A percentile compares a stretch with the other conserved stretches of the same genome.
Evolutionary conservation across 2,113 vertebrate species (phyloP).

Genomic region (Gasterosteus nipponicus): DNA sequence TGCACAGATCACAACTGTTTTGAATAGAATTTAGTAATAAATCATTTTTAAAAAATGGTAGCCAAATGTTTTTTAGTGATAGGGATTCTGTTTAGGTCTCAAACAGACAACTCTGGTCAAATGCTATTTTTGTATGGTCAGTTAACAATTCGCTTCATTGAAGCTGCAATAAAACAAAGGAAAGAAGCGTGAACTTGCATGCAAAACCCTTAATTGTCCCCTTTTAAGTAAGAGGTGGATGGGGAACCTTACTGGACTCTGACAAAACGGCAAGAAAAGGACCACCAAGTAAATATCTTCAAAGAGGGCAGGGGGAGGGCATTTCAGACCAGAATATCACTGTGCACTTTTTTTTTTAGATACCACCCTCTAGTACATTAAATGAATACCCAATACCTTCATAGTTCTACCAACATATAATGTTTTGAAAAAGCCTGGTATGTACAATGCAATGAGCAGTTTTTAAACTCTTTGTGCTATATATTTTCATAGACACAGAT

Average conservation of each 20-base stretch:
- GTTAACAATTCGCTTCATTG: constrained; percentile 75
- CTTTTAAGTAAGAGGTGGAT: constrained; percentile 13
- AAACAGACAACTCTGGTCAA: constrained; percentile 74
- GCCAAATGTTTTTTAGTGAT: constrained; percentile 31
- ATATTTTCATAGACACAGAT: constrained; percentile 28
- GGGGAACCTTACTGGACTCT: constrained; percentile 38
- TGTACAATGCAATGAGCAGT: constrained; percentile 50
- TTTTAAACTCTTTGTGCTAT: constrained; percentile 5
- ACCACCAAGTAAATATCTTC: constrained; percentile 40
- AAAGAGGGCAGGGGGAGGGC: constrained; percentile 48
- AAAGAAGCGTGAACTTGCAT: constrained; percentile 49
- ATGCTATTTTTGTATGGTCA: constrained; percentile 38
- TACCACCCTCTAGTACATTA: constrained; percentile 41
- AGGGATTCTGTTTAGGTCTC: constrained; percentile 43
- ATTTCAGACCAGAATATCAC: constrained; percentile 39
- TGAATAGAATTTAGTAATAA: constrained; percentile 47
- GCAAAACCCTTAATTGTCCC: constrained; percentile 53
- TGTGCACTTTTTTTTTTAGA: constrained; percentile 34
- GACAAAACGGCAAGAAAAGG: constrained; percentile 50
- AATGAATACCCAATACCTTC: constrained; percentile 6
- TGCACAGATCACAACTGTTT: constrained; percentile 51
- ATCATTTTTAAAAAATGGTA: no score
- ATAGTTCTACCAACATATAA: constrained; percentile 16
- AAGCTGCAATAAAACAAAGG: constrained; percentile 68
- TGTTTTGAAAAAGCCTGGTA: constrained; percentile 40